A percentile compares a stretch with the other conserved stretches of the same genome.
Conservation (phyloP, 2,797 vertebrate genomes). For the Furcifer pardalis region DNA sequence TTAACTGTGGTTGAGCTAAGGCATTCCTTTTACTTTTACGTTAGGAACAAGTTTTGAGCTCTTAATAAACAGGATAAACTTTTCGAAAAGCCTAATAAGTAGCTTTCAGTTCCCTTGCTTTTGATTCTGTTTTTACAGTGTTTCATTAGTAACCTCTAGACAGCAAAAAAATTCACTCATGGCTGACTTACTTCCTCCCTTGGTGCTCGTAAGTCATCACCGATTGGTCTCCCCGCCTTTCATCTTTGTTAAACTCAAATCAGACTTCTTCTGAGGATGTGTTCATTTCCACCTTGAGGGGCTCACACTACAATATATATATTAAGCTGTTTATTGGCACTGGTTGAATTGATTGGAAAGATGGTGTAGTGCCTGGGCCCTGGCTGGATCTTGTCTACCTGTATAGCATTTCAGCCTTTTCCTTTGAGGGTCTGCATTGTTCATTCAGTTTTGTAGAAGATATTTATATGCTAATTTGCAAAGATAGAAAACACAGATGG, state of each 20-base stretch:
- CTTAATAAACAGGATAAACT: constrained; percentile 14
- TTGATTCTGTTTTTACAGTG: constrained; percentile 71
- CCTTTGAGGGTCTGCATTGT: neutral
- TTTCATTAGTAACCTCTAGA: constrained; percentile 74
- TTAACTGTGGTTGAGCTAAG: neutral
- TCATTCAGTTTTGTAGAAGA: neutral
- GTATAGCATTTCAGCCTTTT: neutral
- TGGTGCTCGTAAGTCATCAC: constrained; percentile 74
- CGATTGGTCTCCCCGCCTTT: constrained; percentile 74
- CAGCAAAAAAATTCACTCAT: constrained; percentile 70
- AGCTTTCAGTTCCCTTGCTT: constrained; percentile 45
- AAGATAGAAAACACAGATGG: constrained; percentile 7
- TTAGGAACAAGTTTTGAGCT: neutral
- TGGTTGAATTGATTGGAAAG: constrained; percentile 35
- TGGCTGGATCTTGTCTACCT: constrained; percentile 33
- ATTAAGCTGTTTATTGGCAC: constrained; percentile 47
- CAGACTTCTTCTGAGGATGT: constrained; percentile 63
- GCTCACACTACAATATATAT: neutral
- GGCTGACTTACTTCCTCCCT: constrained; percentile 76
- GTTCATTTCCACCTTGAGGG: constrained; percentile 60
- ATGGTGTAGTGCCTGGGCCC: constrained; percentile 42
- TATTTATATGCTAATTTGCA: neutral
- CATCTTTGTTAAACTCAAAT: constrained; percentile 71
- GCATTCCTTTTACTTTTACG: neutral
- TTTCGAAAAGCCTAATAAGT: neutral